Evolutionary conservation across 2,113 vertebrate species (phyloP).

Genomic region (Syngnathoides biaculeatus): DNA sequence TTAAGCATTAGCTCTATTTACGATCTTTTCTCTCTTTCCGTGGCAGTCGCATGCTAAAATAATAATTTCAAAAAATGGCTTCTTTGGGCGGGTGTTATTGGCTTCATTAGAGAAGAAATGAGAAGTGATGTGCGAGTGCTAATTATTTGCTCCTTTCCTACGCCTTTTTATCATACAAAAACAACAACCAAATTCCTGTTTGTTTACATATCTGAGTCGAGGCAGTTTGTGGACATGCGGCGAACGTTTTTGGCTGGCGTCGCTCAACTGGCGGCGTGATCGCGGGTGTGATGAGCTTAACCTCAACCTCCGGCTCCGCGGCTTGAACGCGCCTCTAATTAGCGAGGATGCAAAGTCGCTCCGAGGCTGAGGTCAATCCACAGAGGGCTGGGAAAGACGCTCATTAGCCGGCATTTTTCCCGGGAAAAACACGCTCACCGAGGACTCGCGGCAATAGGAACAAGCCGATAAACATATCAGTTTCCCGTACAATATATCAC

Average conservation of each 20-base stretch:
- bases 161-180: too few relatives aligned
- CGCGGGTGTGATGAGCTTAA: conserved; percentile 52
- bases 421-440: conserved; percentile 31
- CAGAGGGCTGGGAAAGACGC: conserved; percentile 48
- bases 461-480: conserved; percentile 33
- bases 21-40: too few relatives aligned
- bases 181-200: not conserved
- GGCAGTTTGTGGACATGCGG: conserved; percentile 17
- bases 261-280: conserved; percentile 56
- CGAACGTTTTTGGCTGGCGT: conserved; percentile 39
- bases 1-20: too few relatives aligned
- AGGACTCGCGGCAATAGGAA: conserved; percentile 21
- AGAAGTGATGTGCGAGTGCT: too few relatives aligned
- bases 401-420: conserved; percentile 58
- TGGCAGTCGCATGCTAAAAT: too few relatives aligned
- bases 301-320: conserved; percentile 48
- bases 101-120: conserved; percentile 58
- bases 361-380: conserved; percentile 47
- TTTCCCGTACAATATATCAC: conserved; percentile 29
- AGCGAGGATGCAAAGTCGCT: conserved; percentile 36
- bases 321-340: conserved; percentile 54
- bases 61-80: not conserved
- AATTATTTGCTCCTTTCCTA: too few relatives aligned
- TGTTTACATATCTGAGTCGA: not conserved
- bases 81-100: conserved; percentile 24